These are phyloP conservation scores for Scaptomyza flava DNA, from an alignment of 2,888 invertebrate species.

Conservation along the genomic window DNA sequence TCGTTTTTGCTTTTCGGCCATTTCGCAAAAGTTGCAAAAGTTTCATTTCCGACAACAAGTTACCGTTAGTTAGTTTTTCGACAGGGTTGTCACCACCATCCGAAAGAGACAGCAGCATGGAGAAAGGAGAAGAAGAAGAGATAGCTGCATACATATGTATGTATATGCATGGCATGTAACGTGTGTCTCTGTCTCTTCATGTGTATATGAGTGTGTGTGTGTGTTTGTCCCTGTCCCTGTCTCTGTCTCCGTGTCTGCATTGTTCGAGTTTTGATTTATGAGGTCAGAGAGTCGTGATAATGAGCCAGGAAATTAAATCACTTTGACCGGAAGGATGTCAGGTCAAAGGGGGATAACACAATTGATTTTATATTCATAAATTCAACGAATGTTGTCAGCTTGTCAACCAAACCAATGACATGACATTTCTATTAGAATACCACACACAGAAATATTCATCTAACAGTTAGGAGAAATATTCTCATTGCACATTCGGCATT, in stretches of 20 bases:
- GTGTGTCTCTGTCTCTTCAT: slow-evolving; percentile 54
- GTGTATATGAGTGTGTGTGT: slow-evolving; percentile 11
- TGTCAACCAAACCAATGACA: slow-evolving; percentile 51
- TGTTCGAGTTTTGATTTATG: slow-evolving; percentile 78
- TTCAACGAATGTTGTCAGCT: slow-evolving; percentile 72
- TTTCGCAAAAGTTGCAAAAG: slow-evolving; percentile 67
- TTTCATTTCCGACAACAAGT: slow-evolving; percentile 81
- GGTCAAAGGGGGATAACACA: slow-evolving; percentile 80
- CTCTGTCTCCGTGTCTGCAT: slow-evolving; percentile 43
- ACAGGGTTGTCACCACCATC: slow-evolving; percentile 69
- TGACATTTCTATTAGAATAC: slow-evolving; percentile 40
- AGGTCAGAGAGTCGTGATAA: slow-evolving; percentile 81
- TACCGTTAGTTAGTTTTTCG: slow-evolving; percentile 78
- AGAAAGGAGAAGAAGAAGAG: slow-evolving; percentile 11
- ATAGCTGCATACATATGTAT: slow-evolving; percentile 45
- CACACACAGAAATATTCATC: background rate
- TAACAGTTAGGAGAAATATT: no score
- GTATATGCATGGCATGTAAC: slow-evolving; percentile 64
- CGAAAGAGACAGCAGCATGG: slow-evolving; percentile 8
- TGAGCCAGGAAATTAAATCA: slow-evolving; percentile 82
- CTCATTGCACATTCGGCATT: no score
- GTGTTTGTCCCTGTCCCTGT: slow-evolving; percentile 16
- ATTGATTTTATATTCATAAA: slow-evolving; percentile 80
- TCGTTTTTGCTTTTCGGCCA: slow-evolving; percentile 29
- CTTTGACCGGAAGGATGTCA: slow-evolving; percentile 81